A percentile compares a stretch with the other conserved stretches of the same genome.
Evolutionary conservation across 2,888 invertebrate genomes (phyloP).

Genomic region (Esperia sulphurella): DNA sequence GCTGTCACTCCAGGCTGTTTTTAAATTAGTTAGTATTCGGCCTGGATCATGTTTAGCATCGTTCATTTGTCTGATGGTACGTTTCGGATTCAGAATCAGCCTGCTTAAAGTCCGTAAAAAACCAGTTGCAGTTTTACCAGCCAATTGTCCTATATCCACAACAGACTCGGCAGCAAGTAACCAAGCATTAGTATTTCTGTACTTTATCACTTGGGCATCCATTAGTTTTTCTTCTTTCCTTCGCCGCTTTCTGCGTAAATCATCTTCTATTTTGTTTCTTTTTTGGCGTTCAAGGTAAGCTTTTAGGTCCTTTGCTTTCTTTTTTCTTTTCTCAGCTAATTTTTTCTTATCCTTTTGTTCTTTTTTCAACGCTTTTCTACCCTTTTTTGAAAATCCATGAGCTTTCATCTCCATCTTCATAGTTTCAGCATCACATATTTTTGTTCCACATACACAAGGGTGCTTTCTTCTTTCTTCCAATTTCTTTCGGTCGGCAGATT

Average conservation of each 20-base stretch:
- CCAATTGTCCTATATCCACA: conserved; percentile 21
- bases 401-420: neutral
- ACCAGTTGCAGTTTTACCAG: conserved; percentile 12
- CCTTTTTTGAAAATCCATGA: neutral
- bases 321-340: conserved; percentile 1
- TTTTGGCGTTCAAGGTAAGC: conserved; percentile 7
- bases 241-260: conserved; percentile 13
- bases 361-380: conserved; percentile 10
- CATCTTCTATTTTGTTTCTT: conserved; percentile 16
- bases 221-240: conserved; percentile 13
- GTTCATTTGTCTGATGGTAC: conserved; percentile 16
- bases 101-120: conserved; percentile 18
- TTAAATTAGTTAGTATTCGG: conserved; percentile 11
- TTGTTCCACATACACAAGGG: conserved; percentile 1
- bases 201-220: conserved; percentile 16
- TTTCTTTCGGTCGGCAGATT: neutral
- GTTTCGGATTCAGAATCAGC: conserved; percentile 23
- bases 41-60: conserved; percentile 18
- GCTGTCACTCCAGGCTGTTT: conserved; percentile 16
- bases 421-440: neutral
- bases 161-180: conserved; percentile 24
- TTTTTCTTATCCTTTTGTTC: conserved; percentile 10
- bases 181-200: conserved; percentile 18
- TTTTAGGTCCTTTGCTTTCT: neutral
- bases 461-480: neutral